phyloP scores from a whole-genome alignment of 2,888 invertebrate genomes.

The Clepsis dumicolana region DNA sequence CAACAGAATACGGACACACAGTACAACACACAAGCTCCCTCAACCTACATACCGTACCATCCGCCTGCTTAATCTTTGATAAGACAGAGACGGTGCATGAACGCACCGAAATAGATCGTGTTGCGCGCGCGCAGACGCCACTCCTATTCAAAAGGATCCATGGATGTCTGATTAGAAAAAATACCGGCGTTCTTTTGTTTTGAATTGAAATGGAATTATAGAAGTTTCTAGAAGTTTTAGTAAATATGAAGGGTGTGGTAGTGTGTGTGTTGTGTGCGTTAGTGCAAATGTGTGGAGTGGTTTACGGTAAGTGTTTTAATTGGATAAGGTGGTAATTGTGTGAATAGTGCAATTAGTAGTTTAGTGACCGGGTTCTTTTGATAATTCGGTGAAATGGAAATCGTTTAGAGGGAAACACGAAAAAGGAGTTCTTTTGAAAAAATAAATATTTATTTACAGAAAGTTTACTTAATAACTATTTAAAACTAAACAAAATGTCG shows the following conservation, averaged over 20 bases:
- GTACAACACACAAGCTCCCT: neutral
- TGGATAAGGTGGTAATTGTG: slow-evolving; percentile 19
- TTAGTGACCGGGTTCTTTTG: neutral
- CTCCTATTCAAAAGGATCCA: slow-evolving; percentile 72
- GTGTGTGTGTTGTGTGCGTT: slow-evolving; percentile 48
- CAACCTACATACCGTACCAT: slow-evolving; percentile 37
- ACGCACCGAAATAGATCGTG: slow-evolving; percentile 78
- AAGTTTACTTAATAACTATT: no score
- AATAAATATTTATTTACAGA: no score
- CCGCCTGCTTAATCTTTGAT: slow-evolving; percentile 65
- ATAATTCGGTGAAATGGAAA: neutral
- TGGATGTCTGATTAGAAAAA: slow-evolving; percentile 61
- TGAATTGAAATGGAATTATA: slow-evolving; percentile 51
- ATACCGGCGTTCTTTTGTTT: slow-evolving; percentile 42
- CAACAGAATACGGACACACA: neutral
- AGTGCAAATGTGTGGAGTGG: slow-evolving; percentile 47
- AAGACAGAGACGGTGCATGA: slow-evolving; percentile 71
- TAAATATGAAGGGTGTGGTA: slow-evolving; percentile 18
- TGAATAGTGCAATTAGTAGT: slow-evolving; percentile 29
- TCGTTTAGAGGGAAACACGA: neutral
- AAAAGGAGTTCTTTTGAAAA: no score
- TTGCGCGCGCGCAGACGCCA: slow-evolving; percentile 64
- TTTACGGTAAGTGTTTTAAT: slow-evolving; percentile 52
- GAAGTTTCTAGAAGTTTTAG: slow-evolving; percentile 20
- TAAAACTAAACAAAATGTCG: no score